Evolutionary conservation across 2,888 invertebrate species (phyloP).

Genomic region (Strigamia crassipes): DNA sequence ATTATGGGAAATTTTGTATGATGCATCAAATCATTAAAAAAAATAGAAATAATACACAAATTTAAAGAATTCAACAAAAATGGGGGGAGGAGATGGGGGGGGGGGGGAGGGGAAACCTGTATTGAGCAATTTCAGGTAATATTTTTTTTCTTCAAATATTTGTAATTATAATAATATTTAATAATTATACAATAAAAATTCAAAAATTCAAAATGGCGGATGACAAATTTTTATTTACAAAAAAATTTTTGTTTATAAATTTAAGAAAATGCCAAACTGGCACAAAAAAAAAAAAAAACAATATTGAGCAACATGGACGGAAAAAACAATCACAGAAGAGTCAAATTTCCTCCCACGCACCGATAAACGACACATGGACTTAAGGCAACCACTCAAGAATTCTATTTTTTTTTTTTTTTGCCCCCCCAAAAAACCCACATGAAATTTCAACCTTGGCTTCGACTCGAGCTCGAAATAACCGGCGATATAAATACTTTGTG

Average conservation of each 20-base stretch:
- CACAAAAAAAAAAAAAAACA: neutral
- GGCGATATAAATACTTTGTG: neutral
- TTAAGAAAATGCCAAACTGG: neutral
- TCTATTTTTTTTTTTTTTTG: neutral
- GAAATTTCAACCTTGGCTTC: slow-evolving; percentile 4
- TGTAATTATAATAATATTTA: neutral
- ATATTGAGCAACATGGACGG: slow-evolving; percentile 14
- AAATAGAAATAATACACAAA: neutral
- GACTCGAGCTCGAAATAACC: slow-evolving; percentile 2
- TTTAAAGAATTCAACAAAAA: neutral
- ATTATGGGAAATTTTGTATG: too few species aligned
- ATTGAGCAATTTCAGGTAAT: neutral
- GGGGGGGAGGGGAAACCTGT: neutral
- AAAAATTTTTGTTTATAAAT: too few species aligned
- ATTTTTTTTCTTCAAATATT: neutral
- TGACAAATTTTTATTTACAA: neutral
- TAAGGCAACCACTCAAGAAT: slow-evolving; percentile 31
- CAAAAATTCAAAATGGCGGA: neutral
- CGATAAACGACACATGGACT: neutral
- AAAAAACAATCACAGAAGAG: neutral
- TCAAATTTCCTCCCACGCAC: neutral
- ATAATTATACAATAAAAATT: neutral
- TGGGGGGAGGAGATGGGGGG: too few species aligned
- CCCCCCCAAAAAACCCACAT: neutral
- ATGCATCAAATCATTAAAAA: neutral